A percentile compares a stretch with the other conserved stretches of the same genome.
Conservation (phyloP, 2,888 invertebrate genomes). For the Choristoneura rosaceana region DNA sequence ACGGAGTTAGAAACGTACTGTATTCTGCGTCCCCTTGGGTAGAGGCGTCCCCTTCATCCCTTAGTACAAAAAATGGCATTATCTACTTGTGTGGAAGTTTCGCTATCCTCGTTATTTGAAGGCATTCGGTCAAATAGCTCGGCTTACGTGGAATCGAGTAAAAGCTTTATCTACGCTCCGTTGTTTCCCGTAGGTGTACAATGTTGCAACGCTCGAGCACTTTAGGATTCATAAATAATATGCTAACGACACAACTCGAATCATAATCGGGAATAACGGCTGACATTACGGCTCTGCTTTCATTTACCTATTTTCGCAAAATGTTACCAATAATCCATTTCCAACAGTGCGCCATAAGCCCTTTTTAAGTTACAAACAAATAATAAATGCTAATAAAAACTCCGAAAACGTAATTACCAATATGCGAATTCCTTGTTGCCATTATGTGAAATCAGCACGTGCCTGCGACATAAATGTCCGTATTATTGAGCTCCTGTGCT, state of each 20-base stretch:
- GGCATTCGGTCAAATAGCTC: constrained; percentile 32
- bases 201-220: constrained; percentile 56
- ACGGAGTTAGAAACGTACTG: constrained; percentile 80
- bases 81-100: constrained; percentile 69
- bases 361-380: constrained; percentile 48
- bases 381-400: constrained; percentile 54
- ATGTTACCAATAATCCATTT: constrained; percentile 39
- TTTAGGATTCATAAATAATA: constrained; percentile 70
- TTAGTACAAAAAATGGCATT: constrained; percentile 73
- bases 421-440: constrained; percentile 79
- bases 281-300: constrained; percentile 56
- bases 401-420: constrained; percentile 71
- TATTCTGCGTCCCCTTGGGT: constrained; percentile 73
- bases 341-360: constrained; percentile 34
- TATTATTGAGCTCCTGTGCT: constrained; percentile 74
- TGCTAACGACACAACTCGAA: constrained; percentile 61
- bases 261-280: constrained; percentile 59
- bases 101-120: constrained; percentile 54
- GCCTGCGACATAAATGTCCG: constrained; percentile 81
- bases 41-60: constrained; percentile 65
- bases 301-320: constrained; percentile 38
- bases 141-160: constrained; percentile 15
- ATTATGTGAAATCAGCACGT: constrained; percentile 80
- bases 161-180: constrained; percentile 28
- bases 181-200: constrained; percentile 47